A percentile compares a stretch with the other conserved stretches of the same genome.
phyloP scores from a whole-genome alignment of 2,888 invertebrate species.

The Thalpophila matura region DNA sequence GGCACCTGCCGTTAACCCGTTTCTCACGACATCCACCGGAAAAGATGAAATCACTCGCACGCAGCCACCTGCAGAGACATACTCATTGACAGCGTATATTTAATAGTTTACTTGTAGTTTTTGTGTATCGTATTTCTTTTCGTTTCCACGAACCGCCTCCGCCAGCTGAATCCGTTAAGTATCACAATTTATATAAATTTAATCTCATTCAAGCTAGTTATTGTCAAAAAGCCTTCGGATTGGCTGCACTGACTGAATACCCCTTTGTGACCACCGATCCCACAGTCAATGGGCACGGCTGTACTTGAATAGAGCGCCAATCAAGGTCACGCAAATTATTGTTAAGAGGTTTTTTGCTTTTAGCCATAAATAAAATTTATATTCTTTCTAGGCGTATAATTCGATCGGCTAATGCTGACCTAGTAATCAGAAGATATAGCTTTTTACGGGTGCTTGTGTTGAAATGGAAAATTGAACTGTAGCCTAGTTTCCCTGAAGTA shows the following conservation, averaged over 20 bases:
- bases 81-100: constrained; percentile 22
- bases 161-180: constrained; percentile 4
- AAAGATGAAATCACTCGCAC: constrained; percentile 35
- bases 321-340: constrained; percentile 60
- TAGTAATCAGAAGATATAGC: constrained; percentile 32
- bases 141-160: constrained; percentile 1
- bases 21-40: constrained; percentile 53
- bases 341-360: constrained; percentile 41
- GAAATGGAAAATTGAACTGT: constrained; percentile 25
- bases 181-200: constrained; percentile 16
- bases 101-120: neutral
- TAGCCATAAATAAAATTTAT: constrained; percentile 28
- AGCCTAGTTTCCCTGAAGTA: constrained; percentile 28
- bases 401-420: constrained; percentile 32
- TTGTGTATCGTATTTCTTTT: neutral
- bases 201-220: constrained; percentile 19
- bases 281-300: constrained; percentile 60
- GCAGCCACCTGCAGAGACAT: constrained; percentile 28
- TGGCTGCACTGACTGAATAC: constrained; percentile 59
- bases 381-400: constrained; percentile 28
- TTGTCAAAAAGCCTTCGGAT: constrained; percentile 49
- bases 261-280: constrained; percentile 56
- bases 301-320: constrained; percentile 57
- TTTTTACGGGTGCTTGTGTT: constrained; percentile 17
- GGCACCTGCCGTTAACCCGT: constrained; percentile 48